phyloP scores from a whole-genome alignment of 2,888 invertebrate genomes.

The Marasmarcha lunaedactyla region DNA sequence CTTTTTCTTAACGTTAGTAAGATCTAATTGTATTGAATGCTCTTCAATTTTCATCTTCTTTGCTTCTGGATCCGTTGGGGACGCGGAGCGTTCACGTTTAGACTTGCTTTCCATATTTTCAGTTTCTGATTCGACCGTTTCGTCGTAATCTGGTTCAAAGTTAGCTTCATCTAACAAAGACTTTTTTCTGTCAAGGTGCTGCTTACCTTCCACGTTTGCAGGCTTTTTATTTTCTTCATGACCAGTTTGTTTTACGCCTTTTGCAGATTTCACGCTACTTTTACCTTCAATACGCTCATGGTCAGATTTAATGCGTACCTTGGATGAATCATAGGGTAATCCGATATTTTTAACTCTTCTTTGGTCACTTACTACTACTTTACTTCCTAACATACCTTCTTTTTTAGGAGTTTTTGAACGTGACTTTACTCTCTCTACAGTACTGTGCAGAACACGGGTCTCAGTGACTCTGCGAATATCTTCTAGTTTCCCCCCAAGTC shows the following conservation, averaged over 20 bases:
- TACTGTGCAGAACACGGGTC: conserved; percentile 63
- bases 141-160: conserved; percentile 82
- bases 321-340: conserved; percentile 30
- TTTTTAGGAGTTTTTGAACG: conserved; percentile 62
- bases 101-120: conserved; percentile 71
- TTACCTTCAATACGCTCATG: conserved; percentile 31
- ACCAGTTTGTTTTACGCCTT: conserved; percentile 20
- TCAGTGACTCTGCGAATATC: conserved; percentile 66
- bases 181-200: conserved; percentile 60
- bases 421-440: conserved; percentile 66
- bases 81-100: conserved; percentile 43
- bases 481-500: conserved; percentile 82
- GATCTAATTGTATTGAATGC: conserved; percentile 60
- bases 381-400: conserved; percentile 48
- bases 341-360: conserved; percentile 40
- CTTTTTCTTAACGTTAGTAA: conserved; percentile 59
- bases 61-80: conserved; percentile 27
- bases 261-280: conserved; percentile 28
- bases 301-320: conserved; percentile 32
- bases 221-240: neutral
- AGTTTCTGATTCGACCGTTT: conserved; percentile 69
- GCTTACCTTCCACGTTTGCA: neutral
- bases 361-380: conserved; percentile 61
- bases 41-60: conserved; percentile 45
- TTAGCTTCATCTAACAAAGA: conserved; percentile 78